Conservation (phyloP, 2,888 invertebrate species). For the Operophtera brumata region DNA sequence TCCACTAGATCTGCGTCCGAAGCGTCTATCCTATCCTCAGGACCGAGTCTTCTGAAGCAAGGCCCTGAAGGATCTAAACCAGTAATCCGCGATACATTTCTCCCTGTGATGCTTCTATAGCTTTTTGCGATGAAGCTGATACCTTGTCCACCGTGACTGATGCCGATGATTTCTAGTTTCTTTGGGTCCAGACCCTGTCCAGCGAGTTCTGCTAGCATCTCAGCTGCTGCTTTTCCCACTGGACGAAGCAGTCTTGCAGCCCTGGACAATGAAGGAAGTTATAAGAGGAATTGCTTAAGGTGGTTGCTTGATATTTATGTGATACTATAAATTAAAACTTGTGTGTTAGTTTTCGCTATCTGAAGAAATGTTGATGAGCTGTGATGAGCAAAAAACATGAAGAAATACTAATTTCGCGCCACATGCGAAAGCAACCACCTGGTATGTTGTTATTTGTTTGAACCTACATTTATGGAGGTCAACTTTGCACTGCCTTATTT, state of each 20-base stretch:
- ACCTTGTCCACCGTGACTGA: conserved; percentile 38
- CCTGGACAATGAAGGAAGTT: conserved; percentile 5
- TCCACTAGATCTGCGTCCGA: conserved; percentile 39
- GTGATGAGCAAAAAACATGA: no score
- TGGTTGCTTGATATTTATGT: no score
- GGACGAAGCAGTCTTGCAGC: conserved; percentile 30
- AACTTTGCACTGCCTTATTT: no score
- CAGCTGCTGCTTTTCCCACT: conserved; percentile 33
- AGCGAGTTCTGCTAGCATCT: conserved; percentile 34
- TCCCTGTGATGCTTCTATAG: conserved; percentile 33
- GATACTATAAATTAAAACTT: no score
- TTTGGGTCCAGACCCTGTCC: conserved; percentile 32
- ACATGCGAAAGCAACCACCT: no score
- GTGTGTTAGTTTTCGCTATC: no score
- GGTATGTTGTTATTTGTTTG: no score
- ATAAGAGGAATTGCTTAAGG: no score
- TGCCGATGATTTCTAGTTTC: conserved; percentile 32
- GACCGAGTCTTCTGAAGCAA: conserved; percentile 35
- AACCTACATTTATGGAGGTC: no score
- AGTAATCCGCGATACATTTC: conserved; percentile 34
- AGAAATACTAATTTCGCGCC: no score
- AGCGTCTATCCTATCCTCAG: conserved; percentile 35
- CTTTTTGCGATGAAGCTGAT: conserved; percentile 36
- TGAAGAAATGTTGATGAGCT: no score
- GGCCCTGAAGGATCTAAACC: conserved; percentile 39